Conservation (phyloP, 2,888 invertebrate genomes). For the Psylliodes chrysocephalus region DNA sequence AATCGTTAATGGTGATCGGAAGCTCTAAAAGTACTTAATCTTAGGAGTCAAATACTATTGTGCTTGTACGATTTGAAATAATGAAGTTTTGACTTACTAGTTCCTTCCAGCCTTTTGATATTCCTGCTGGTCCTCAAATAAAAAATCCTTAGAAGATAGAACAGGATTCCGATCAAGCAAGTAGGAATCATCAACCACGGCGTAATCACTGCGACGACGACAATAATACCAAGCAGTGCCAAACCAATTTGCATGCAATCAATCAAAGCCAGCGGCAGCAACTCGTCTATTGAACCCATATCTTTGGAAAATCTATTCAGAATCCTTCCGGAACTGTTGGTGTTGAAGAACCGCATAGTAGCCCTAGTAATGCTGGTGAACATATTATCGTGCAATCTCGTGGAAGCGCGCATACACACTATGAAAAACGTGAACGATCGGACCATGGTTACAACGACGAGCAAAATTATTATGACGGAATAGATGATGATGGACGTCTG, state of each 20-base stretch:
- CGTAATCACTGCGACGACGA: slow-evolving; percentile 78
- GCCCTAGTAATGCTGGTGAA: slow-evolving; percentile 68
- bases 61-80: no score
- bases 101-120: slow-evolving; percentile 76
- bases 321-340: slow-evolving; percentile 71
- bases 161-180: slow-evolving; percentile 70
- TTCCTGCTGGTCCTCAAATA: slow-evolving; percentile 81
- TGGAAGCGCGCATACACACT: slow-evolving; percentile 67
- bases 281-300: slow-evolving; percentile 70
- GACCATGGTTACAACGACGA: slow-evolving; percentile 63
- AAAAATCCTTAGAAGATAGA: slow-evolving; percentile 73
- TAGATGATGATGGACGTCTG: slow-evolving; percentile 60
- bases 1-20: no score
- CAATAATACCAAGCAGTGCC: slow-evolving; percentile 75
- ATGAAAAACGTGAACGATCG: slow-evolving; percentile 68
- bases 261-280: slow-evolving; percentile 65
- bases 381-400: slow-evolving; percentile 67
- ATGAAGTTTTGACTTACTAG: slow-evolving; percentile 66
- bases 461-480: slow-evolving; percentile 61
- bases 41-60: no score
- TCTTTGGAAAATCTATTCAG: slow-evolving; percentile 79
- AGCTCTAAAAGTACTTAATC: no score
- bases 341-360: slow-evolving; percentile 76
- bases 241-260: slow-evolving; percentile 69
- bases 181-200: slow-evolving; percentile 76